Base-by-base conservation (phyloP, 64 coral and sea anemone genomes). In the Exaiptasia diaphana region DNA sequence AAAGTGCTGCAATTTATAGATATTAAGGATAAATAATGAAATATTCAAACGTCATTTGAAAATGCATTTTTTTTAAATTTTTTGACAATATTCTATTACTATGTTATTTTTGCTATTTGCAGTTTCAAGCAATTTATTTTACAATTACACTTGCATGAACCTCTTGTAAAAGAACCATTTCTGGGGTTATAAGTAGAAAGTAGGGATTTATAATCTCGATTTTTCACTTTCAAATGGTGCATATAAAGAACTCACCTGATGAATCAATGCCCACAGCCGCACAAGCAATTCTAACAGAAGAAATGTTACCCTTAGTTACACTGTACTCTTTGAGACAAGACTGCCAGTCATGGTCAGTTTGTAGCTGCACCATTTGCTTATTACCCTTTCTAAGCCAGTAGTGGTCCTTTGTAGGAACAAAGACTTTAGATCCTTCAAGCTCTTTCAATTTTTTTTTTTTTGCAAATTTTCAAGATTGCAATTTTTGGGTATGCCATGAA, bases 371-470 rank as follows among this genome's bases (percentile, higher is more conserved):
- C 20, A 48, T n/a, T 45, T 72, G 68, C 26, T 72, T 72, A 21
- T 72, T 72, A 43, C 68, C 68, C 68, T 72, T 72, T 72, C 68
- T 72, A n/a, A 72, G 12, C 68, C 68, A 72, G 12, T 14, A 72
- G 20, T 41, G n/a, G 17, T 39, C 68, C 5, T 72, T 72, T 30
- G 38, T 43, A 3, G 68, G 68, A 72, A 72, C 68, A 72, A 43
- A 72, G 14, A 72, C 59, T 22, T 15, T 60, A 28, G 55, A 60
- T 28, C 59, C 29, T 13, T 64, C 59, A 12, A 64, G 20, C 26
- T 28, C 26, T 31, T 31, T 64, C 28, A 31, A 29, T 17, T 33
- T 29, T 1, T 17, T 10, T 29, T 31, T 49, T 18, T 49, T 7
- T 49, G 7, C 18, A 18, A 7, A 49, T 9, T 17, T 4, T 54